These are phyloP conservation scores for Neocrepidodera transversa DNA, from an alignment of 2,888 invertebrate genomes.

Conservation along the genomic window DNA sequence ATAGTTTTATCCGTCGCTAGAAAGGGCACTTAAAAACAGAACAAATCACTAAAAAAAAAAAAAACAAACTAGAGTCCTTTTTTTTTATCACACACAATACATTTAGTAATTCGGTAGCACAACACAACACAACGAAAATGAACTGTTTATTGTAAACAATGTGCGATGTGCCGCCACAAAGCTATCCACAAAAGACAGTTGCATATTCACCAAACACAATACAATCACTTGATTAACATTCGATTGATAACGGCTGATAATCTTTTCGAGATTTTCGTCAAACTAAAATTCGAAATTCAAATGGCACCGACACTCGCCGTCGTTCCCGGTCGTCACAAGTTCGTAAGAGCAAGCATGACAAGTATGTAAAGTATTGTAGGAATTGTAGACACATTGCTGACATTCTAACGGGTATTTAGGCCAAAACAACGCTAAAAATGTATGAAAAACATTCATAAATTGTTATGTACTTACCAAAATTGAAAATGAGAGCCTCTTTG, in stretches of 20 bases:
- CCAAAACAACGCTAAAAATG: constrained; percentile 66
- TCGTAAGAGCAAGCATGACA: constrained; percentile 74
- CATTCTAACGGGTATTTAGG: constrained; percentile 73
- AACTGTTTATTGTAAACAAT: constrained; percentile 45
- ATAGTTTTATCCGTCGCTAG: constrained; percentile 11
- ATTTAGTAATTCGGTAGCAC: constrained; percentile 24
- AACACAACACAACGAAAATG: constrained; percentile 27
- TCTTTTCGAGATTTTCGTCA: constrained; percentile 37
- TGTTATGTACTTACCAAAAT: constrained; percentile 76
- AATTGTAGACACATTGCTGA: constrained; percentile 77
- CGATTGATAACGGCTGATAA: constrained; percentile 22
- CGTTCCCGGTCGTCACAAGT: constrained; percentile 57
- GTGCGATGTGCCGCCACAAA: constrained; percentile 33
- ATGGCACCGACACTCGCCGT: constrained; percentile 57
- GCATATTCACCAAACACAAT: constrained; percentile 46
- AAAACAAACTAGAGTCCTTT: constrained; percentile 18
- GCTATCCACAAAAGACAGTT: constrained; percentile 42
- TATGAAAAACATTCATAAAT: constrained; percentile 68
- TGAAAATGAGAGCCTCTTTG: constrained; percentile 69
- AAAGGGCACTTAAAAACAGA: background rate
- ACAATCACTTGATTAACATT: constrained; percentile 26
- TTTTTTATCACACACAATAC: constrained; percentile 14
- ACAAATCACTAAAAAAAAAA: constrained; percentile 15
- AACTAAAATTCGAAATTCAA: constrained; percentile 53
- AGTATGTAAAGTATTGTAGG: constrained; percentile 81